Evolutionary conservation across 1,140 invertebrate species (phyloP).

Genomic region (Drosophila subobscura): DNA sequence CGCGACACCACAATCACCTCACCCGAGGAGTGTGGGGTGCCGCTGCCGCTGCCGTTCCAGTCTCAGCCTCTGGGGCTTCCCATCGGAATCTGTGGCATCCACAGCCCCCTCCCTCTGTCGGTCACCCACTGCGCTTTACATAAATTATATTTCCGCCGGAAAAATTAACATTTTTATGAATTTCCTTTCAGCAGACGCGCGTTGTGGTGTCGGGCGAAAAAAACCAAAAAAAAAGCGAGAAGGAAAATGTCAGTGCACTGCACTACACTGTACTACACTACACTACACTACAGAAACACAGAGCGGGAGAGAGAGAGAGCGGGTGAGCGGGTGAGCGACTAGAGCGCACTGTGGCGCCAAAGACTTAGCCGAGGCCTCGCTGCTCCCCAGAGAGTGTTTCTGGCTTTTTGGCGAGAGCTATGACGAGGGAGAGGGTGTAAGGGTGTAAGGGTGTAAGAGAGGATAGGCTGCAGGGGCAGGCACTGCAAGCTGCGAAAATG

Average conservation of each 20-base stretch:
- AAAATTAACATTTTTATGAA: conserved; percentile 83
- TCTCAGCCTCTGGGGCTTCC: not conserved
- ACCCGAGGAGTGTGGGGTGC: not conserved
- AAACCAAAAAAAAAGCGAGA: conserved; percentile 15
- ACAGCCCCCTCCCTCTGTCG: conserved; percentile 36
- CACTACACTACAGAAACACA: conserved; percentile 8
- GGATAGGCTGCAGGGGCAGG: conserved; percentile 20
- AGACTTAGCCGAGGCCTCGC: conserved; percentile 36
- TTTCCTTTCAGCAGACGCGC: conserved; percentile 76
- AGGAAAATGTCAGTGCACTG: conserved; percentile 37
- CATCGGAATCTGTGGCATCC: conserved; percentile 4
- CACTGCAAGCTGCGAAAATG: conserved; percentile 65
- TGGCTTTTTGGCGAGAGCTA: conserved; percentile 20
- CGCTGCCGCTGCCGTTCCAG: conserved; percentile 19
- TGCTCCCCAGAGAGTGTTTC: conserved; percentile 65
- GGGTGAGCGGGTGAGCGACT: conserved; percentile 1
- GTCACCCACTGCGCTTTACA: conserved; percentile 79
- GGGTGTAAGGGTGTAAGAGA: conserved; percentile 17
- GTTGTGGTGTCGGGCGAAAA: conserved; percentile 63
- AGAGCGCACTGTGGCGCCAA: conserved; percentile 71
- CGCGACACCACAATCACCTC: conserved; percentile 39
- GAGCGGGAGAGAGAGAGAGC: conserved; percentile 25
- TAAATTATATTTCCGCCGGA: conserved; percentile 82
- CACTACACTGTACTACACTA: conserved; percentile 22
- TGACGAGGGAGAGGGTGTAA: conserved; percentile 13